These are phyloP conservation scores for Hyphantria cunea DNA, from an alignment of 1,140 invertebrate species.

Conservation along the genomic window DNA sequence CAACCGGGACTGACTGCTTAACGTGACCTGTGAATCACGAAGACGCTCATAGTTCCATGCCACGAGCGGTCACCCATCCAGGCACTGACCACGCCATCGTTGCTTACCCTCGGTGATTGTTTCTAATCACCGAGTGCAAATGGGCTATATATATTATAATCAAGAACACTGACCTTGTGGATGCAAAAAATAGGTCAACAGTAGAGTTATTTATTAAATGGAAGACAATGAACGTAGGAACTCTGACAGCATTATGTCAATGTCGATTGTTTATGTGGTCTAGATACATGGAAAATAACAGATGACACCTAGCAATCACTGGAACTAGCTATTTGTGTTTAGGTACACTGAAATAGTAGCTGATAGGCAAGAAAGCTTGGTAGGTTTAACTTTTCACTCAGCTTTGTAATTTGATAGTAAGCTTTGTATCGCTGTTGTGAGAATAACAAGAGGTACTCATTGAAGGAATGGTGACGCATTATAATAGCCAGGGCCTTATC, in stretches of 20 bases:
- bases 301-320: constrained; percentile 29
- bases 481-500: too few species aligned
- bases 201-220: constrained; percentile 21
- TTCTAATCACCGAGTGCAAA: too few species aligned
- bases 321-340: constrained; percentile 26
- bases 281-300: constrained; percentile 44
- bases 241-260: constrained; percentile 4
- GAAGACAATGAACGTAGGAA: constrained; percentile 12
- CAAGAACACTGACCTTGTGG: background rate
- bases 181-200: constrained; percentile 16
- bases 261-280: constrained; percentile 13
- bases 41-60: too few species aligned
- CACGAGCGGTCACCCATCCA: too few species aligned
- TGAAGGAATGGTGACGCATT: too few species aligned
- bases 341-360: constrained; percentile 22
- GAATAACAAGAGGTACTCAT: too few species aligned
- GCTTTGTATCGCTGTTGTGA: background rate
- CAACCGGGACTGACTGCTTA: too few species aligned
- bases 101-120: too few species aligned
- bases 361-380: constrained; percentile 2
- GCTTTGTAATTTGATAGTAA: constrained; percentile 19
- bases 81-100: too few species aligned
- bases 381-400: constrained; percentile 5
- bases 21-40: too few species aligned
- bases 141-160: too few species aligned